Evolutionary conservation across 2,113 vertebrate species (phyloP).

Genomic region (Albula glossodonta): DNA sequence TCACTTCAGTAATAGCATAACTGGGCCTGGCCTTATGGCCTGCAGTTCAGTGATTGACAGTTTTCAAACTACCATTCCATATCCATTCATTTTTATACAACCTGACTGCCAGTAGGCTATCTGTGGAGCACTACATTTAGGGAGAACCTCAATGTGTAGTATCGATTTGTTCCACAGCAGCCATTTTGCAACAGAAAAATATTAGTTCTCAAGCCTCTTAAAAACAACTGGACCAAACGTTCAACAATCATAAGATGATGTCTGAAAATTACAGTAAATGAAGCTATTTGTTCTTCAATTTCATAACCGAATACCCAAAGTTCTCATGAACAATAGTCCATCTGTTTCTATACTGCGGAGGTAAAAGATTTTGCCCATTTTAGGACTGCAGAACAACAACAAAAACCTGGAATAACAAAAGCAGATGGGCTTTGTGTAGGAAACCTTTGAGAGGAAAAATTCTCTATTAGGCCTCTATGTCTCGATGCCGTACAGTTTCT

Average conservation of each 20-base stretch:
- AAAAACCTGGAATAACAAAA: not conserved
- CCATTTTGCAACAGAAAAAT: no score
- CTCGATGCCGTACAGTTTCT: not conserved
- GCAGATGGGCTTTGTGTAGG: not conserved
- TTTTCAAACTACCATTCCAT: not conserved
- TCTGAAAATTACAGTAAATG: no score
- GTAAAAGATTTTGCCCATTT: not conserved
- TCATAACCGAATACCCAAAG: no score
- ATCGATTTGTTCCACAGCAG: no score
- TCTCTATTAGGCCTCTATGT: not conserved
- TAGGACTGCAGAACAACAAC: no score
- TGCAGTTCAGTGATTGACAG: constrained; percentile 12
- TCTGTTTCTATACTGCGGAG: not conserved
- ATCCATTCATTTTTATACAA: not conserved
- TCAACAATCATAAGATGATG: no score
- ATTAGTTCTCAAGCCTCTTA: no score
- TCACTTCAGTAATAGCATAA: not conserved
- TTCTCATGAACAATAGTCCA: not conserved
- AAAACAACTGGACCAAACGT: no score
- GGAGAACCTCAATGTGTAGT: not conserved
- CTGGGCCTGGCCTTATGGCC: not conserved
- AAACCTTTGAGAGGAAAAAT: not conserved
- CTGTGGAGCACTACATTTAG: not conserved
- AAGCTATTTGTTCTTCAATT: no score
- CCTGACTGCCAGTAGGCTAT: not conserved